Conservation (phyloP, 2,113 vertebrate species). For the Strigops habroptila region DNA sequence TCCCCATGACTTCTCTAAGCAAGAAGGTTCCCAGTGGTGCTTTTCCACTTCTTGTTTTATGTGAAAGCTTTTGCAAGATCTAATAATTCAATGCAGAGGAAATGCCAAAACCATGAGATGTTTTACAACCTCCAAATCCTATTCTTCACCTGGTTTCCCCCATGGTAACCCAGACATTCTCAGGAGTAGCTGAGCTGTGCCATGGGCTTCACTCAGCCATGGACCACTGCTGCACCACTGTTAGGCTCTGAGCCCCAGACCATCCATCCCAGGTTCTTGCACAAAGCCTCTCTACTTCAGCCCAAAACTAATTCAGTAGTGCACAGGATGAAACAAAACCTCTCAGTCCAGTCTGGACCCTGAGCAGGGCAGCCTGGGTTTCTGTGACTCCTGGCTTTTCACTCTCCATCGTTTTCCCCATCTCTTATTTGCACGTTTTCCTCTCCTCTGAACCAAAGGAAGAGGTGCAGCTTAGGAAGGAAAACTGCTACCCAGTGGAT, state of each 20-base stretch:
- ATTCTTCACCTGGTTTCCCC: not conserved
- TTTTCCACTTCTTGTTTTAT: not conserved
- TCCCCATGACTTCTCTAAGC: not conserved
- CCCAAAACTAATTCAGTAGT: not conserved
- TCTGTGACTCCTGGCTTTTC: fast-evolving
- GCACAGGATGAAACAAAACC: not conserved
- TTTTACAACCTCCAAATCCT: not conserved
- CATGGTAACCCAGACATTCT: not conserved
- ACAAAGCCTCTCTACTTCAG: not conserved
- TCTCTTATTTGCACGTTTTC: not conserved
- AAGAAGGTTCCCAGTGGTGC: not conserved
- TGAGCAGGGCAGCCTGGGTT: fast-evolving
- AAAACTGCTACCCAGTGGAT: not conserved
- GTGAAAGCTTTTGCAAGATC: not conserved
- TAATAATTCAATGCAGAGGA: not conserved
- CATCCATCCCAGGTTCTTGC: not conserved
- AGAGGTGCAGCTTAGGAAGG: not conserved
- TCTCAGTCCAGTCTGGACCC: fast-evolving
- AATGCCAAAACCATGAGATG: not conserved
- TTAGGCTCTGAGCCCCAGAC: not conserved
- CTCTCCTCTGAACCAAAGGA: fast-evolving
- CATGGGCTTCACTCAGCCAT: not conserved
- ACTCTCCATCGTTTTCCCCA: not conserved
- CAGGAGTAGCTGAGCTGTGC: not conserved
- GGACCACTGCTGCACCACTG: not conserved